Evolutionary conservation across 2,888 invertebrate species (phyloP), one percentile per base, ranked within the genome.

Genomic region (Biston betularia): DNA sequence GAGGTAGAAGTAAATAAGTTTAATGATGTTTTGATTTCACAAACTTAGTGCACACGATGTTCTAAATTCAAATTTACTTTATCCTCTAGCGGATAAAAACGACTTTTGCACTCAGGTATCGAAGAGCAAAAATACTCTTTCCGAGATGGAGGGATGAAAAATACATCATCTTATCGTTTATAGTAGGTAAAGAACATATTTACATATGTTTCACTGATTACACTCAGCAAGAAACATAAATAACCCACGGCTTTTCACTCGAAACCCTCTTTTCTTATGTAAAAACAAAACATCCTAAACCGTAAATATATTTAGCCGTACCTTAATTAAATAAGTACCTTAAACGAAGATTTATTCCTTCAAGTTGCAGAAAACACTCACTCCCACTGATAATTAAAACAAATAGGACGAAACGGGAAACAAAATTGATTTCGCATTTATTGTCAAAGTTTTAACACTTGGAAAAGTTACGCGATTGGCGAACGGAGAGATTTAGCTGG

Each of bases 401-500:
- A 53, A 48, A 40, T 57, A 14, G 52, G 3, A n/a, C 35, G 6
- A 9, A 35, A 52, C 24, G 24, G 24, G 24, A 24, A 24, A 24
- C n/a, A 10, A 38, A 5, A 53, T 15, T 53, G 52, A 38, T 38
- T 10, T 14, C 6, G 34, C 9, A 6, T 35, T 53, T 38, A 52
- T 44, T 11, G 6, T 7, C 42, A 49, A 56, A 40, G n/a, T 48
- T 59, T 59, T 48, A 7, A 10, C 52, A 63, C 24, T 57, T 33
- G 48, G 38, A 15, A 57, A 73, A 71, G 68, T 77, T 69, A 35
- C 54, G 35, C 55, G 10, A n/a, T n/a, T 34, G n/a, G n/a, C 12
- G 8, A 3, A 42, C 38, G 45, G 53, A 50, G 66, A 45, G 24
- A 44, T 70, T 54, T 35, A n/a, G n/a, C n/a, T n/a, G 65, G 70